Conservation (phyloP, 2,113 vertebrate genomes). For the Zosterops pallidus region DNA sequence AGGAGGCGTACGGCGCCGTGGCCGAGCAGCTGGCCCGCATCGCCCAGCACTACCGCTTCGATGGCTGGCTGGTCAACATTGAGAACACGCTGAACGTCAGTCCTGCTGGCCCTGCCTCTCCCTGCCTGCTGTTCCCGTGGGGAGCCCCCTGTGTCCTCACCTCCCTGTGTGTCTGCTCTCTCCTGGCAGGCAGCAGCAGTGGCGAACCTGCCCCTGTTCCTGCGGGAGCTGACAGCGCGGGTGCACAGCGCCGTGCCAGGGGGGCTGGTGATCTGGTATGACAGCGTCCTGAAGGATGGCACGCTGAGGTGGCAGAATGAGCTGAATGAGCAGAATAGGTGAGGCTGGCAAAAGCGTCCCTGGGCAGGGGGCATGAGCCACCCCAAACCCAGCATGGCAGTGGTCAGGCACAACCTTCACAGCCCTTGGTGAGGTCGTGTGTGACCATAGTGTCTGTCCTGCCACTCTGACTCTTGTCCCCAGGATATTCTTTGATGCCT, state of each 20-base stretch:
- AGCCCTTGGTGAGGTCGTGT: fast-evolving
- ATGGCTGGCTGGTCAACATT: constrained; percentile 95
- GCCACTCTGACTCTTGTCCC: neutral
- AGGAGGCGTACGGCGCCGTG: constrained; percentile 71
- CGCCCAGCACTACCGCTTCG: constrained; percentile 82
- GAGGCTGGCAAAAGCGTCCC: neutral
- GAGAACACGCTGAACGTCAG: constrained; percentile 92
- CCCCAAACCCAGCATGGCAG: fast-evolving
- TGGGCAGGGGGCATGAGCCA: fast-evolving
- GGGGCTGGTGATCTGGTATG: constrained; percentile 91
- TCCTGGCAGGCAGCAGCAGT: constrained; percentile 72
- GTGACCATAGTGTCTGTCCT: neutral
- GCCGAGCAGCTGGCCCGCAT: constrained; percentile 86
- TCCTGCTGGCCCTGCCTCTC: neutral
- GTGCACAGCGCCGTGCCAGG: constrained; percentile 77
- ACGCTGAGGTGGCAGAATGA: constrained; percentile 90
- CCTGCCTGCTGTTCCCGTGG: fast-evolving
- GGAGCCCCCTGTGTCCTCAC: fast-evolving
- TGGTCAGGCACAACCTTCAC: fast-evolving
- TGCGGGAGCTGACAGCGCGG: constrained; percentile 80
- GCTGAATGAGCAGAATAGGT: constrained; percentile 87
- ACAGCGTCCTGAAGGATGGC: constrained; percentile 83
- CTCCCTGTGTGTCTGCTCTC: neutral
- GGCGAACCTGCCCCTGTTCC: constrained; percentile 77
- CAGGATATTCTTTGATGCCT: constrained; percentile 88